Evolutionary conservation across 2,113 vertebrate species (phyloP), one percentile per base, ranked within the genome.

Genomic region (Phaethon lepturus): DNA sequence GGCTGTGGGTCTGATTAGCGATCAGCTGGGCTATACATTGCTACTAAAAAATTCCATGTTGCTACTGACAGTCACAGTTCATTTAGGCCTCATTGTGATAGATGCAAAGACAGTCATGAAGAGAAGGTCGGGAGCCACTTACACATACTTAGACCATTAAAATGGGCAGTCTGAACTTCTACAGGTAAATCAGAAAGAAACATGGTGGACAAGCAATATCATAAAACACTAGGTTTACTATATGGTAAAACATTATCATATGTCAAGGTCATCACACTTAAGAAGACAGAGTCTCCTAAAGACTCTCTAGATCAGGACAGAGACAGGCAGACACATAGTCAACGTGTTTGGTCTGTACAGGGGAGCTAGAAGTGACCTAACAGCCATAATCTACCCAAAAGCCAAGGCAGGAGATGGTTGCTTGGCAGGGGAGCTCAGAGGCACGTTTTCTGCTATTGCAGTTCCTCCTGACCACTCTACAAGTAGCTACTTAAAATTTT

Each of bases 61-160:
- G 35, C 84, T 72, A n/a, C 55, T 76, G 59, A 91, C 82, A 88
- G 83, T 83, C 93, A 95, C 71, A 93, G 55, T 47, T 94, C 90
- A 95, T 85, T 93, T 96, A 62, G 0, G 2, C 50, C 35, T 87
- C 63, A 60, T 49, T 81, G 79, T 49, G 93, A 75, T 3, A 50
- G 68, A 85, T 64, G 53, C 52, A 86, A n/a, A 56, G 49, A 42
- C 67, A 88, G 45, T 33, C 66, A 33, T 2, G 26, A 74, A 59
- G 45, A 76, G 73, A 82, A 91, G 66, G 74, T 87, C 0, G 0
- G 42, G 35, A 91, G 44, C 75, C 55, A 71, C 55, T 92, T 69
- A 66, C 13, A 28, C 33, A 17, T 11, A 14, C 29, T 67, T 23
- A 63, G 18, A 50, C 45, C 22, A 62, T 68, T 94, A 82, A 91